Conservation (phyloP, 37 sponge, comb jelly and placozoan genomes). For the Tethya wilhelma region DNA sequence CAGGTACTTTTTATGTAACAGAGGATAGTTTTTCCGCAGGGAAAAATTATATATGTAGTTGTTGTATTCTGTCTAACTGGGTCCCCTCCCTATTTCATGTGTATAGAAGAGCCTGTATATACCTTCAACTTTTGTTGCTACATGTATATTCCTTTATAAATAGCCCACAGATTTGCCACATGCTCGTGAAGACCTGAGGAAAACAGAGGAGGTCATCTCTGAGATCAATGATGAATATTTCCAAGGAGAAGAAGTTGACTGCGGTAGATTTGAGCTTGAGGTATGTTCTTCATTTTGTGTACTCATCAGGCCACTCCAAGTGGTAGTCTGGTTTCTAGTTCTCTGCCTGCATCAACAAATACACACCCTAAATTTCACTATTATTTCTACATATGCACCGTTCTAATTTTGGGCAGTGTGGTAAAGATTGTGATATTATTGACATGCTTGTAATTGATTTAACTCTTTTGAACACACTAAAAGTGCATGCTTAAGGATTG, state of each 20-base stretch:
- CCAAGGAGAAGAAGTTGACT: slow-evolving; percentile 24
- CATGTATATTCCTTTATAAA: background rate
- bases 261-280: slow-evolving; percentile 34
- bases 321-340: background rate
- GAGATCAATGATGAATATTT: slow-evolving; percentile 37
- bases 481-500: too few relatives aligned
- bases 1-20: slow-evolving; percentile 18
- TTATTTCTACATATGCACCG: background rate
- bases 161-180: slow-evolving; percentile 48
- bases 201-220: slow-evolving; percentile 43
- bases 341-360: too few relatives aligned
- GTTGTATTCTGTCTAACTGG: background rate
- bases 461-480: too few relatives aligned
- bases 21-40: too few relatives aligned
- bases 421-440: too few relatives aligned
- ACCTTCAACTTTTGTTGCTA: background rate
- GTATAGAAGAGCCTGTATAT: background rate
- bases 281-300: slow-evolving; percentile 18
- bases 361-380: too few relatives aligned
- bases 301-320: too few relatives aligned
- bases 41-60: too few relatives aligned
- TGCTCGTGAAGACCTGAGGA: slow-evolving; percentile 39
- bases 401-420: too few relatives aligned
- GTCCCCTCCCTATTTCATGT: background rate
- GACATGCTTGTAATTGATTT: too few relatives aligned